Percentiles rank a stretch among this genome's conserved stretches.
phyloP scores from a whole-genome alignment of 2,113 vertebrate genomes.

The Tychaedon coryphoeus region DNA sequence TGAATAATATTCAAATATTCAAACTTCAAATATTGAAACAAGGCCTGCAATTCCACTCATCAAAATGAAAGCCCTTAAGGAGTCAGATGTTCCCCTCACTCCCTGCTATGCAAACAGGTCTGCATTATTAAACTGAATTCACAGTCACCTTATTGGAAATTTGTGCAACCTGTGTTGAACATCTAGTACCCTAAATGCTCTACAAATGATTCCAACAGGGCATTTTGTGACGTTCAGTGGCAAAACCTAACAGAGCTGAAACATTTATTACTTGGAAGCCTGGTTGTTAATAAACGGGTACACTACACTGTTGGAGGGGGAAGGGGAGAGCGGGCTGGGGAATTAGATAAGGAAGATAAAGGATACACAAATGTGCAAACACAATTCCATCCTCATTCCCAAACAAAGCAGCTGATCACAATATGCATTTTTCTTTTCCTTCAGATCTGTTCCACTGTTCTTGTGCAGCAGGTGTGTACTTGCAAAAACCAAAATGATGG shows the following conservation, averaged over 20 bases:
- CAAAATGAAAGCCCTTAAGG: not conserved
- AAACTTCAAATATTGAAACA: not conserved
- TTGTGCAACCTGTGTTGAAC: not conserved
- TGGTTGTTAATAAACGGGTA: not conserved
- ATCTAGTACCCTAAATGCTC: not conserved
- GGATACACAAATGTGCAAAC: not conserved
- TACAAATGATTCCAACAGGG: not conserved
- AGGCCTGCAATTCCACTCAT: not conserved
- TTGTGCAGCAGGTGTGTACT: not conserved
- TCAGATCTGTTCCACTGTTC: not conserved
- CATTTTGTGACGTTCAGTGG: not conserved
- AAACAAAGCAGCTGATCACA: conserved; percentile 13
- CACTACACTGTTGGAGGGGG: not conserved
- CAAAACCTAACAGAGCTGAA: not conserved
- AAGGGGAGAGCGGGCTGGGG: not conserved
- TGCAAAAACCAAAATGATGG: not conserved
- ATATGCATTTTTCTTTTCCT: not conserved
- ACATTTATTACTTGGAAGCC: not conserved
- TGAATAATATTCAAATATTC: no score
- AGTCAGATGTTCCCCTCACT: not conserved
- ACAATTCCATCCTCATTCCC: not conserved
- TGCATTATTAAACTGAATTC: not conserved
- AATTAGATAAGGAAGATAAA: conserved; percentile 16
- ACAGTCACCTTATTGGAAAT: not conserved
- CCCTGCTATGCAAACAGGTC: not conserved